Evolutionary conservation across 2,888 invertebrate genomes (phyloP), one percentile per base, ranked within the genome.

Genomic region (Rotaria macrura): DNA sequence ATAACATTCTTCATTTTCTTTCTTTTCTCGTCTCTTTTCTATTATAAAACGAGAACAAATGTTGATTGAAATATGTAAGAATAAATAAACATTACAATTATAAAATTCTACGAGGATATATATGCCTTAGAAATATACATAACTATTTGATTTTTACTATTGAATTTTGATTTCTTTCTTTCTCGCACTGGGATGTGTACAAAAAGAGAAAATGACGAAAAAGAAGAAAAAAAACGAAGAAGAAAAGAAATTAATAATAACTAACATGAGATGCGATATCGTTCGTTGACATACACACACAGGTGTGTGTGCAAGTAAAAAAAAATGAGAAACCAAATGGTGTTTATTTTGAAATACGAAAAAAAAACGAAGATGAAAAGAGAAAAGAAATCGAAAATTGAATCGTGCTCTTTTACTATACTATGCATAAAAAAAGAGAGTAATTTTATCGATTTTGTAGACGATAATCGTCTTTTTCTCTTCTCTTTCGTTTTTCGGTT

Each of bases 391-490:
- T 65, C 65, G 34, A 65, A 65, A 65, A 65, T 65, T 65, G 34
- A 65, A 65, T 65, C 65, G 65, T 65, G 65, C 65, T 65, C 65
- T 65, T 65, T 65, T 65, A 38, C 65, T 65, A 29, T 34, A 34
- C 34, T 65, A 34, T 65, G 65, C 29, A 65, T 14, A 65, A 65
- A 57, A n/a, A 57, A n/a, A 14, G 55, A 57, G 55, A 57, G 5
- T 57, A 57, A 65, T 65, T 65, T 65, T 65, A 65, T 65, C 65
- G 65, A 65, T 65, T 65, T 65, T 65, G 65, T 65, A 65, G 65
- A 65, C 65, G 65, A 65, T 65, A 65, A 65, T 65, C 65, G 65
- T 65, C 65, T 65, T 34, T 65, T 65, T 65, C 14, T 57, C 17
- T 14, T 29, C 14, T 34, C 65, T 29, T 9, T 54, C 54, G 54